phyloP scores from a whole-genome alignment of 2,888 invertebrate genomes.

The Druceiella hillmani region DNA sequence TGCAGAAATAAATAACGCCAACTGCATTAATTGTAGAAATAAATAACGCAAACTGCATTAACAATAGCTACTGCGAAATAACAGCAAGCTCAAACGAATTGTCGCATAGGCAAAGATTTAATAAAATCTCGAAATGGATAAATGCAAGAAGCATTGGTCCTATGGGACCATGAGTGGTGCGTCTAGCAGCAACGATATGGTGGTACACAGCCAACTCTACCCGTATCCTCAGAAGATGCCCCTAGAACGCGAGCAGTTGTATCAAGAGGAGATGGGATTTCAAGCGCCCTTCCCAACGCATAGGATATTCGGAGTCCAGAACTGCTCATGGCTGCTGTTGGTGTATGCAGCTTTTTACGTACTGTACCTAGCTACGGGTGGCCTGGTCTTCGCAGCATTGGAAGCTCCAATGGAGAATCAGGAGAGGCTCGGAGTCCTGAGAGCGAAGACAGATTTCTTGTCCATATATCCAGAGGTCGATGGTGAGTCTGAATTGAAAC shows the following conservation, averaged over 20 bases:
- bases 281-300: constrained; percentile 40
- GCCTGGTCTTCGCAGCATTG: constrained; percentile 59
- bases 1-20: no score
- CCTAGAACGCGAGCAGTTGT: constrained; percentile 39
- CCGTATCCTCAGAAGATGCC: constrained; percentile 45
- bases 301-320: constrained; percentile 47
- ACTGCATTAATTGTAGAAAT: no score
- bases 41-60: no score
- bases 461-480: constrained; percentile 54
- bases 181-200: constrained; percentile 45
- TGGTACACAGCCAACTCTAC: constrained; percentile 41
- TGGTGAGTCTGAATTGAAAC: no score
- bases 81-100: background rate
- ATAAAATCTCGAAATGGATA: no score
- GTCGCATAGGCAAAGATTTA: background rate
- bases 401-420: constrained; percentile 60
- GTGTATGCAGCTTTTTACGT: constrained; percentile 55
- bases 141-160: no score
- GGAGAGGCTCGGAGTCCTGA: constrained; percentile 44
- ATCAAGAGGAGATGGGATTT: constrained; percentile 45
- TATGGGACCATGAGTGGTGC: constrained; percentile 42
- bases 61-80: no score
- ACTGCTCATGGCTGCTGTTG: constrained; percentile 49
- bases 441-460: constrained; percentile 52
- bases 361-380: constrained; percentile 60